Base-by-base conservation (phyloP, 2,888 invertebrate genomes). In the Aleiodes alternator region DNA sequence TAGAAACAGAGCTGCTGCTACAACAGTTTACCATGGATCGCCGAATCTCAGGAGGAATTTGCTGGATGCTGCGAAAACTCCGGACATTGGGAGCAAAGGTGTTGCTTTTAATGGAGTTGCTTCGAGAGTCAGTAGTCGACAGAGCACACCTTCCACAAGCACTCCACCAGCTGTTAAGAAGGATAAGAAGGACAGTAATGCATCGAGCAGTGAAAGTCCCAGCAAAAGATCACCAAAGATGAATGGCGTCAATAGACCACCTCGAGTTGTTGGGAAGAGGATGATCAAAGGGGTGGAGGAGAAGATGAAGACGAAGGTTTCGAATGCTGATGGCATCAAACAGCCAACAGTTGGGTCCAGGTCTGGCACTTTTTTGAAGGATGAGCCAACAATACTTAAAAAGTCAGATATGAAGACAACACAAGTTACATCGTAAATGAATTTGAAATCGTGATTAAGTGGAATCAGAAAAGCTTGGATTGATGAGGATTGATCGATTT, bases 281-380 rank as follows among this genome's bases (percentile, higher is more conserved):
- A 79, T 80, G 11, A 73, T 75, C 14, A 84, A 82, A 57, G 74
- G 74, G n/a, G 76, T 75, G 71, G 84, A 83, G 14, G 87, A 84
- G 50, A 87, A 84, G 78, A 79, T 72, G 57, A 88, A 86, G 83
- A 82, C 80, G 16, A 88, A 86, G 81, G 84, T 85, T 79, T 84
- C 85, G 82, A 86, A 85, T 59, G 84, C 84, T 12, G 87, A 86
- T 53, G 74, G 83, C 23, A 73, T 81, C n/a, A 87, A 89, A 77
- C 90, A 89, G 77, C 87, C 89, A 9, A 90, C 90, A 4, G 90
- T 91, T 55, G 90, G 90, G 66, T 91, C 90, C 9, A 91, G 95
- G 59, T 95, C 95, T 0, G 94, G 93, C 16, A 95, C 95, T 0
- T 95, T 95, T 85, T 89, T 94, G 16, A 95, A 95, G 87, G 95